These are phyloP conservation scores for Drosophila rellima DNA, from an alignment of 2,888 invertebrate species.

Conservation along the genomic window DNA sequence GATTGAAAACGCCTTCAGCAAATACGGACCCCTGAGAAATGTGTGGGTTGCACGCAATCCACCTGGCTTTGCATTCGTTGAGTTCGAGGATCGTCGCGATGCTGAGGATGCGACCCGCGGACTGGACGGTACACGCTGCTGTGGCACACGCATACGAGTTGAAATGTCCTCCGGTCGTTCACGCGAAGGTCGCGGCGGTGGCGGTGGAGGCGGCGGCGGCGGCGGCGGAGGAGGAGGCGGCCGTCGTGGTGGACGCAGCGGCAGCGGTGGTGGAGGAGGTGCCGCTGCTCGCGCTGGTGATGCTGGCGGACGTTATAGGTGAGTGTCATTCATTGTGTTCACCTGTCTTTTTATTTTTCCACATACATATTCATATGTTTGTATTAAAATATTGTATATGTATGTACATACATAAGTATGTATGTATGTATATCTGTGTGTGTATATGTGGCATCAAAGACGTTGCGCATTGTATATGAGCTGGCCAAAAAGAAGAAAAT, in stretches of 20 bases:
- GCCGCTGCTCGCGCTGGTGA: constrained; percentile 79
- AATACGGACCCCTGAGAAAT: constrained; percentile 94
- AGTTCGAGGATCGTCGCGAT: constrained; percentile 94
- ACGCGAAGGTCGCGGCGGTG: constrained; percentile 89
- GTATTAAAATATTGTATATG: constrained; percentile 5
- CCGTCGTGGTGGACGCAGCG: constrained; percentile 87
- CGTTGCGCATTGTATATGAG: constrained; percentile 42
- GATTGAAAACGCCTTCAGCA: constrained; percentile 93
- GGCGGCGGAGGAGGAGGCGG: constrained; percentile 87
- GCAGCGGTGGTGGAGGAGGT: constrained; percentile 81
- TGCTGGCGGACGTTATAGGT: constrained; percentile 83
- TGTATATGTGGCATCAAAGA: constrained; percentile 29
- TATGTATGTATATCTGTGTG: constrained; percentile 27
- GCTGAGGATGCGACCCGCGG: constrained; percentile 94
- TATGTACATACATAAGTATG: constrained; percentile 8
- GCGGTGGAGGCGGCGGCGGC: constrained; percentile 86
- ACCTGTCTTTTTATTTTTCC: constrained; percentile 16
- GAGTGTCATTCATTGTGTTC: constrained; percentile 51
- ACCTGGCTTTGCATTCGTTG: constrained; percentile 95
- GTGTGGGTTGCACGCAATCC: constrained; percentile 97
- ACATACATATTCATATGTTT: background rate
- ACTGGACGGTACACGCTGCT: constrained; percentile 93
- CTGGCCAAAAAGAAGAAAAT: constrained; percentile 31
- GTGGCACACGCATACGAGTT: constrained; percentile 95
- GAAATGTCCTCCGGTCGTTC: constrained; percentile 97